Base-by-base conservation (phyloP, 2,888 invertebrate genomes). In the Thera obeliscata region DNA sequence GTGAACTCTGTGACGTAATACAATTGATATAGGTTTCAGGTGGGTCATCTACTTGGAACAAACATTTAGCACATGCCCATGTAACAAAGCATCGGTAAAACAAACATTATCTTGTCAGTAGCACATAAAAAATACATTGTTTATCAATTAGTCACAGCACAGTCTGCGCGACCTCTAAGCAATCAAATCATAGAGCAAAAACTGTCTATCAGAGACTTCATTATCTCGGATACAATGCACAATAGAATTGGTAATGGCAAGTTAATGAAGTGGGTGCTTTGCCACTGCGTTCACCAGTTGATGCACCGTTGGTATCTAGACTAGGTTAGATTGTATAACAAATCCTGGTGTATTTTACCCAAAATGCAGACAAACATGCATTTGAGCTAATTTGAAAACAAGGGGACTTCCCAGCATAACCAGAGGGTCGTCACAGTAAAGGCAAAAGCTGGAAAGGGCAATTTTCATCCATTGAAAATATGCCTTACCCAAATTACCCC, bases 191-290 rank as follows among this genome's bases (percentile, higher is more conserved):
- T 57, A 58, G 50, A 64, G 66, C 62, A 69, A 70, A 63, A 69
- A 71, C 68, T 56, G 50, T 41, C 33, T 57, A 50, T 46, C 50
- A 67, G 43, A 49, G 41, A 35, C 46, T 63, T 61, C 59, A 67
- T 67, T 67, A 64, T 64, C 55, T 60, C 48, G 56, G 50, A 72
- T 66, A 72, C 71, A 73, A 74, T 73, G 67, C 67, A 76, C 74
- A 73, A 74, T 72, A 67, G 70, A 55, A 54, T 63, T 56, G 4
- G 5, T 50, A 12, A 50, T 22, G 50, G 65, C 67, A 66, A 61
- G 55, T 12, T 56, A 38, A 41, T 38, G 12, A 38, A 56, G 55
- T 55, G 22, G 2, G 22, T 41, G 3, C 41, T 22, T 22, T 22
- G 22, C 22, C 22, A 22, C 22, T 22, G 22, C 22, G 50, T 50